Evolutionary conservation across 2,888 invertebrate genomes (phyloP).

Genomic region (Pogonocherus hispidulus): DNA sequence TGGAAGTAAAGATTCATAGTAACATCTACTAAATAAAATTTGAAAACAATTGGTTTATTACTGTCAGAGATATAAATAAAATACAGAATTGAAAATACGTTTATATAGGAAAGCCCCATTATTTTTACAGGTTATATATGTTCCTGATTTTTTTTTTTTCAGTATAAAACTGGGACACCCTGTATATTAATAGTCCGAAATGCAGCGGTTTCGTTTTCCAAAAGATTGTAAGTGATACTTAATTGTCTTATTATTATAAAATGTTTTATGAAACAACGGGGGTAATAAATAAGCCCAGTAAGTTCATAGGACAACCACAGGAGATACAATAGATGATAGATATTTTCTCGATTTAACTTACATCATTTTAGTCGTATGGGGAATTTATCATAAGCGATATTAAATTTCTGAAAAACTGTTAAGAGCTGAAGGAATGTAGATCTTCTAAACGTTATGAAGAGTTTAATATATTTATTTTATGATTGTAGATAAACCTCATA

Average conservation of each 20-base stretch:
- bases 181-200: no score
- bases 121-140: no score
- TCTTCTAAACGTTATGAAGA: conserved; percentile 7
- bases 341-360: conserved; percentile 9
- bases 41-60: no score
- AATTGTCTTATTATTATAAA: not conserved
- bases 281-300: conserved; percentile 9
- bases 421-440: conserved; percentile 8
- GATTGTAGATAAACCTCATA: conserved; percentile 5
- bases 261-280: not conserved
- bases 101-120: no score
- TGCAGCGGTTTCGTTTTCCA: not conserved
- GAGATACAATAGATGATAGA: conserved; percentile 18
- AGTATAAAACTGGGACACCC: no score
- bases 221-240: not conserved
- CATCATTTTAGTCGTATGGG: not conserved
- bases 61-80: no score
- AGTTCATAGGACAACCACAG: conserved; percentile 17
- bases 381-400: conserved; percentile 16
- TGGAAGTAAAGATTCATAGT: no score
- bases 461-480: conserved; percentile 12
- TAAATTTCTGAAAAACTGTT: conserved; percentile 21
- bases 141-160: no score
- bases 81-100: no score
- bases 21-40: no score